These are phyloP conservation scores for Sthenelais limicola DNA, from an alignment of 2,888 invertebrate species.

Conservation along the genomic window DNA sequence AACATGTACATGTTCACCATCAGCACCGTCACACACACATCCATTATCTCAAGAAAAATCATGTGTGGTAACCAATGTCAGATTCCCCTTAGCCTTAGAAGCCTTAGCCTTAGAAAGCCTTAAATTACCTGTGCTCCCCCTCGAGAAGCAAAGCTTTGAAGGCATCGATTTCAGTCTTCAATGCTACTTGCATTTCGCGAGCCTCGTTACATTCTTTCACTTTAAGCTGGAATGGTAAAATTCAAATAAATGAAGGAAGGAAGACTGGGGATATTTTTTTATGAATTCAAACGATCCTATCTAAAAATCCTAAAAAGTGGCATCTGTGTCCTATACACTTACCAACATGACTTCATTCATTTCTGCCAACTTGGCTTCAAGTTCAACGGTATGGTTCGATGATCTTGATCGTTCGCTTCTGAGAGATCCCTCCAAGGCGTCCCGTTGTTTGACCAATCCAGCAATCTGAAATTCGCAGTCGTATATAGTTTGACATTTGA, in stretches of 20 bases:
- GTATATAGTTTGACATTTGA: neutral
- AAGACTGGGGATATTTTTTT: neutral
- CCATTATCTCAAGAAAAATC: no score
- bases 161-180: conserved; percentile 65
- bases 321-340: neutral
- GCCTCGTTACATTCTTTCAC: conserved; percentile 60
- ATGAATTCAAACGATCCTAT: neutral
- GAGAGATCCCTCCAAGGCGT: conserved; percentile 57
- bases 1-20: no score
- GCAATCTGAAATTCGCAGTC: conserved; percentile 21
- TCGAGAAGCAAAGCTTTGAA: conserved; percentile 63
- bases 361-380: conserved; percentile 62
- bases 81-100: no score
- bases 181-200: conserved; percentile 58
- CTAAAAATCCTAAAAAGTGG: neutral
- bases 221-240: conserved; percentile 56
- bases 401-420: conserved; percentile 56
- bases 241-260: neutral
- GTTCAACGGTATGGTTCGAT: conserved; percentile 54
- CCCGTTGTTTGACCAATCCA: conserved; percentile 54
- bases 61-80: no score
- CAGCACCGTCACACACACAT: no score
- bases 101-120: neutral
- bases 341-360: conserved; percentile 56
- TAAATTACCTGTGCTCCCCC: conserved; percentile 61